phyloP scores from a whole-genome alignment of 1,140 invertebrate genomes.

The Hyposmocoma kahamanoa region DNA sequence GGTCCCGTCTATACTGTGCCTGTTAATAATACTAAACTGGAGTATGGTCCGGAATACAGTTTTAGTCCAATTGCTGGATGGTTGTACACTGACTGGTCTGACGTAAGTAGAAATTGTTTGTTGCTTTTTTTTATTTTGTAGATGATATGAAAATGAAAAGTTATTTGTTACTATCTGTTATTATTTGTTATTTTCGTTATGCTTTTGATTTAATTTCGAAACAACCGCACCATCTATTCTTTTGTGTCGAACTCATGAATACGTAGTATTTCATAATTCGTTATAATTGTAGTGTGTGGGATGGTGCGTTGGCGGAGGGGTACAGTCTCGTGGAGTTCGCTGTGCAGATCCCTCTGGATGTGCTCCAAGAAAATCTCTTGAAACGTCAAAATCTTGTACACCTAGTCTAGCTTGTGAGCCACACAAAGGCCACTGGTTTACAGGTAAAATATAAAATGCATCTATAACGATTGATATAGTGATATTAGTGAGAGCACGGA shows the following conservation, averaged over 20 bases:
- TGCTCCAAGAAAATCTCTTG: constrained; percentile 62
- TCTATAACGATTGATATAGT: too few species aligned
- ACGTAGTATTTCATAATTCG: too few species aligned
- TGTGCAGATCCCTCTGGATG: constrained; percentile 76
- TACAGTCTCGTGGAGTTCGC: constrained; percentile 77
- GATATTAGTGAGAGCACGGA: too few species aligned
- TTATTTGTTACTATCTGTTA: too few species aligned
- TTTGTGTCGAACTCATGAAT: too few species aligned
- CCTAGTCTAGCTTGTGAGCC: constrained; percentile 67
- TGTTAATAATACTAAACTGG: constrained; percentile 41
- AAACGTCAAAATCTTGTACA: constrained; percentile 69
- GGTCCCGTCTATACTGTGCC: constrained; percentile 55
- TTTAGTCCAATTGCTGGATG: constrained; percentile 44
- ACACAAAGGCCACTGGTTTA: constrained; percentile 78
- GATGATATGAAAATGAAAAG: too few species aligned
- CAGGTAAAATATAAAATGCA: too few species aligned
- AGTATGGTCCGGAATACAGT: constrained; percentile 53
- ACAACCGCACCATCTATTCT: too few species aligned
- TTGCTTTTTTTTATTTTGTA: too few species aligned
- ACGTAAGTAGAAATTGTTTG: too few species aligned
- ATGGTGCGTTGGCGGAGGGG: constrained; percentile 77
- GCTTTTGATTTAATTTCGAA: too few species aligned
- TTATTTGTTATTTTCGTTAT: too few species aligned
- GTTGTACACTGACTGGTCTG: constrained; percentile 59
- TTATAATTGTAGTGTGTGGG: constrained; percentile 76